These are phyloP conservation scores for Dasypolia templi DNA, from an alignment of 2,888 invertebrate species.

Conservation along the genomic window DNA sequence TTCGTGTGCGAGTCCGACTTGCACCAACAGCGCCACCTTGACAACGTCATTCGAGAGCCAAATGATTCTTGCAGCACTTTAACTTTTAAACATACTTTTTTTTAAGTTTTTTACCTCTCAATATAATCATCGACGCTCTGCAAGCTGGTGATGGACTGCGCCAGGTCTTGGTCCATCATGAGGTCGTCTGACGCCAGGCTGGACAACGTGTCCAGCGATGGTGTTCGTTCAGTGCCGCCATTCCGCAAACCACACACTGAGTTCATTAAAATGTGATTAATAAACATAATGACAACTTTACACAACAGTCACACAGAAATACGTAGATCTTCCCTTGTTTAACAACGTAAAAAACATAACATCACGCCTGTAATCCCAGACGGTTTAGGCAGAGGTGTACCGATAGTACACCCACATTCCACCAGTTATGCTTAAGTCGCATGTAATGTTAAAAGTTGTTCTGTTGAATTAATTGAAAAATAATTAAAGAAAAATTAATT, in stretches of 20 bases:
- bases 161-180: slow-evolving; percentile 95
- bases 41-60: neutral
- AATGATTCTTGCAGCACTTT: neutral
- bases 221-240: slow-evolving; percentile 90
- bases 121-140: slow-evolving; percentile 90
- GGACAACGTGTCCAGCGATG: slow-evolving; percentile 95
- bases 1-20: too few species aligned
- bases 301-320: neutral
- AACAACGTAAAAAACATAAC: too few species aligned
- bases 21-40: neutral
- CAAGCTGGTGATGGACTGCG: slow-evolving; percentile 90
- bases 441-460: too few species aligned
- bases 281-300: neutral
- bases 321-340: too few species aligned
- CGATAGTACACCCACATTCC: too few species aligned
- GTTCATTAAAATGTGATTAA: neutral
- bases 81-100: neutral
- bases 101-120: slow-evolving; percentile 84
- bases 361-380: too few species aligned
- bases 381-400: too few species aligned
- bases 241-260: slow-evolving; percentile 79
- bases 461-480: neutral
- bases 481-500: neutral
- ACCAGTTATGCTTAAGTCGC: too few species aligned
- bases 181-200: slow-evolving; percentile 96